These are phyloP conservation scores for Seira musarum DNA, from an alignment of 2,888 invertebrate genomes.

Conservation along the genomic window DNA sequence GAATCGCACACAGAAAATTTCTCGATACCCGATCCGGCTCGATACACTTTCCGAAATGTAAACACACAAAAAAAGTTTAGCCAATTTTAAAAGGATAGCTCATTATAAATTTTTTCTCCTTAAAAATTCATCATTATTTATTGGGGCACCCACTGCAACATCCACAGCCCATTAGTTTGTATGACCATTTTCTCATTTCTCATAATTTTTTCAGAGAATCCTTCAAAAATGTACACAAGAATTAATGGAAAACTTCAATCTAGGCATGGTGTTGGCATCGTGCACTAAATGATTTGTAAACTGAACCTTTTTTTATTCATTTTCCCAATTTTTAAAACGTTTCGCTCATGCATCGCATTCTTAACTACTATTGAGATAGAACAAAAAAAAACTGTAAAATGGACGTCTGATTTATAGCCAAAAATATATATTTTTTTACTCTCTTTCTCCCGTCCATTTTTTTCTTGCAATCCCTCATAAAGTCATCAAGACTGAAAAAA, in stretches of 20 bases:
- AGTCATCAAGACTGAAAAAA: slow-evolving; percentile 39
- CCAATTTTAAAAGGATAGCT: not conserved
- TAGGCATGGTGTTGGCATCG: slow-evolving; percentile 26
- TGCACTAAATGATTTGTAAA: slow-evolving; percentile 56
- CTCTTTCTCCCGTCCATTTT: not conserved
- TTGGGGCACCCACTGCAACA: not conserved
- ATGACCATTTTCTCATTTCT: not conserved
- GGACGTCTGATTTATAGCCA: slow-evolving; percentile 50
- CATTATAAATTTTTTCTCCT: slow-evolving; percentile 14
- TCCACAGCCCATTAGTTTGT: not conserved
- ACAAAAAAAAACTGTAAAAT: slow-evolving; percentile 44
- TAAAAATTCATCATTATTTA: not conserved
- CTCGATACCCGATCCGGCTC: too few relatives aligned
- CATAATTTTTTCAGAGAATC: not conserved
- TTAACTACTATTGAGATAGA: slow-evolving; percentile 11
- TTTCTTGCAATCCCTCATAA: slow-evolving; percentile 48
- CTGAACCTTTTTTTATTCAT: slow-evolving; percentile 40
- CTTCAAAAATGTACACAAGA: not conserved
- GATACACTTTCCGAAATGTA: slow-evolving; percentile 25
- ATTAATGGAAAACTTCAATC: not conserved
- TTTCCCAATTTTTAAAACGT: slow-evolving; percentile 1
- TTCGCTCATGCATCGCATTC: slow-evolving; percentile 34
- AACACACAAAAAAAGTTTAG: not conserved
- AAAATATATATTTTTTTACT: slow-evolving; percentile 23
- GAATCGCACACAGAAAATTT: too few relatives aligned